Base-by-base conservation (phyloP, 1,140 invertebrate species). In the Trichonephila inaurata region DNA sequence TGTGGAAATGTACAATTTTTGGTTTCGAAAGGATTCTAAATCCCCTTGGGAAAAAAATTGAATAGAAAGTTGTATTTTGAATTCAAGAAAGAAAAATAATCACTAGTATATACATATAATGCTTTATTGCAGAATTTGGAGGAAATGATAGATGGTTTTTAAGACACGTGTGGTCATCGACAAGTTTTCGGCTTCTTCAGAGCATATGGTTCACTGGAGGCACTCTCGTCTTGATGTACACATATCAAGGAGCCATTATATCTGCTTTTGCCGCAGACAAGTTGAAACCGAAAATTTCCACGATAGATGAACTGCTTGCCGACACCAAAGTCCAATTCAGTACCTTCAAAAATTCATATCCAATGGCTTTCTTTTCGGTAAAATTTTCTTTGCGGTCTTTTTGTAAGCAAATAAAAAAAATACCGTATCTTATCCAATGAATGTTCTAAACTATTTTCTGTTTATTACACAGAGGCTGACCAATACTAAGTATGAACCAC, bases 251-350 rank as follows among this genome's bases (percentile, higher is more conserved):
- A 44, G 51, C 85, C 4, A 93, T 93, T 21, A 81, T 66, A 18
- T 93, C 92, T 6, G 19, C 92, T 10, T 93, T 93, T 24, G 58
- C 92, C 40, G 69, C 33, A 1, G 86, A 93, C 12, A 93, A 89
- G 24, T 12, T 93, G 24, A 58, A 81, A 21, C 85, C 92, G 1
- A 88, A 64, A 64, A 88, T 93, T 33, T 21, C 62, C 1, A 89
- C 66, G 10, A 16, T 93, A 18, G 92, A 93, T 18, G 66, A 93
- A 5, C 7, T 93, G 5, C 19, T 81, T 16, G 8, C 62, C 51
- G 33, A 89, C 66, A 62, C 44, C 2, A 28, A 51, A 7, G 58
- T 93, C 19, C 64, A 18, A 40, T 19, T 82, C 6, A 61, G 16
- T 28, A 81, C 86, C 8, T 93, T 62, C 33, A n/a, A 61, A 44